phyloP scores from a whole-genome alignment of 2,113 vertebrate species.

The Dolichotis patagonum region DNA sequence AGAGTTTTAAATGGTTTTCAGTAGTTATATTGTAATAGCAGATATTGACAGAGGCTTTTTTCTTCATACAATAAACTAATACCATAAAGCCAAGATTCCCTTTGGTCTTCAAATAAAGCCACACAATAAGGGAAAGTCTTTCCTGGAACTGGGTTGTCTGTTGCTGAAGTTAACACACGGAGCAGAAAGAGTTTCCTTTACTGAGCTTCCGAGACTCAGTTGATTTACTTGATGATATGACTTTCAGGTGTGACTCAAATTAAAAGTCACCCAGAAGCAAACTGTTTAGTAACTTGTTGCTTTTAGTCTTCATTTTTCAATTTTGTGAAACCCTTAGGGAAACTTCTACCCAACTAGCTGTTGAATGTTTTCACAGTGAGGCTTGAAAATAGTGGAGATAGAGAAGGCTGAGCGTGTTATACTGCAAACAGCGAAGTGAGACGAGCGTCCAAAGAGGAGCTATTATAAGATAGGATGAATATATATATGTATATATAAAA shows the following conservation, averaged over 20 bases:
- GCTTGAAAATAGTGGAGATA: neutral
- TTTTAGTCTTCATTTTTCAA: neutral
- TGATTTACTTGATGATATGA: neutral
- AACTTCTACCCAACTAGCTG: neutral
- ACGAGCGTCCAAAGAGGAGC: neutral
- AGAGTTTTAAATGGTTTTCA: conserved; percentile 5
- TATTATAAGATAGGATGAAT: neutral
- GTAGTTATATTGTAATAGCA: neutral
- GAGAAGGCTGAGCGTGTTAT: neutral
- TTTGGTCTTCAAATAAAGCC: neutral
- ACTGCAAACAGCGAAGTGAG: neutral
- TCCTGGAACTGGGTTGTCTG: neutral
- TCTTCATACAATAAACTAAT: neutral
- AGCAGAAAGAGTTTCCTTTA: neutral
- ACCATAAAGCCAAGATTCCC: neutral
- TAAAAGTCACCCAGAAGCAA: neutral
- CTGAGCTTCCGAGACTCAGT: neutral
- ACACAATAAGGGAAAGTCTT: conserved; percentile 7
- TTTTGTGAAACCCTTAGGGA: neutral
- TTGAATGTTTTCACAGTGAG: neutral
- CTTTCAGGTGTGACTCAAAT: neutral
- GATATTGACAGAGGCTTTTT: neutral
- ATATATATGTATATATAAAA: too few species aligned
- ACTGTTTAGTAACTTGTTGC: neutral
- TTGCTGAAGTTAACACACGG: neutral